Evolutionary conservation across 2,113 vertebrate genomes (phyloP).

Genomic region (Campylomormyrus numenius): DNA sequence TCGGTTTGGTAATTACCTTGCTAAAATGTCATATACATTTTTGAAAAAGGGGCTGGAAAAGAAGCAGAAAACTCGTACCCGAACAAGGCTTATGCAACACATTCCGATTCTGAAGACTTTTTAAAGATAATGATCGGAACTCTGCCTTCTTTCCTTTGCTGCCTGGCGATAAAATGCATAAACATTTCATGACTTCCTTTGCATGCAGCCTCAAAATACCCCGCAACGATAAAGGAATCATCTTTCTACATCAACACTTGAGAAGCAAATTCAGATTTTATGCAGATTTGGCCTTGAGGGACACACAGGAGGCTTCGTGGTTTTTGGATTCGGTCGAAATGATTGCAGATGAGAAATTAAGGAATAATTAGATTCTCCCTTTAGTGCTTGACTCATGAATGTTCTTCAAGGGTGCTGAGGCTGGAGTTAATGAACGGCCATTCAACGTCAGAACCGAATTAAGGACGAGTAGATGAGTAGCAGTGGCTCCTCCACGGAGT

Average conservation of each 20-base stretch:
- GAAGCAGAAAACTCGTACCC: neutral
- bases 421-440: neutral
- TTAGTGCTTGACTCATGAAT: neutral
- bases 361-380: neutral
- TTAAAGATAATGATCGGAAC: neutral
- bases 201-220: neutral
- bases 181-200: slow-evolving; percentile 8
- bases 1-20: neutral
- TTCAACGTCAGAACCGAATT: neutral
- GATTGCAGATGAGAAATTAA: neutral
- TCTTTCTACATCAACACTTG: neutral
- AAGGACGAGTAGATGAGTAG: neutral
- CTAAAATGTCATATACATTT: slow-evolving; percentile 14
- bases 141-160: neutral
- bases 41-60: neutral
- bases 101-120: neutral
- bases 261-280: neutral
- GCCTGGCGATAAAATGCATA: neutral
- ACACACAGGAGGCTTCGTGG: neutral
- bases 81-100: neutral
- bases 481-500: neutral
- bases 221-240: neutral
- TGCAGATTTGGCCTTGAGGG: neutral
- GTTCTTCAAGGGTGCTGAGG: neutral
- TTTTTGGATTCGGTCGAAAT: neutral